Evolutionary conservation across 2,797 vertebrate species (phyloP), one percentile per base, ranked within the genome.

Genomic region (Delichon dasypus): DNA sequence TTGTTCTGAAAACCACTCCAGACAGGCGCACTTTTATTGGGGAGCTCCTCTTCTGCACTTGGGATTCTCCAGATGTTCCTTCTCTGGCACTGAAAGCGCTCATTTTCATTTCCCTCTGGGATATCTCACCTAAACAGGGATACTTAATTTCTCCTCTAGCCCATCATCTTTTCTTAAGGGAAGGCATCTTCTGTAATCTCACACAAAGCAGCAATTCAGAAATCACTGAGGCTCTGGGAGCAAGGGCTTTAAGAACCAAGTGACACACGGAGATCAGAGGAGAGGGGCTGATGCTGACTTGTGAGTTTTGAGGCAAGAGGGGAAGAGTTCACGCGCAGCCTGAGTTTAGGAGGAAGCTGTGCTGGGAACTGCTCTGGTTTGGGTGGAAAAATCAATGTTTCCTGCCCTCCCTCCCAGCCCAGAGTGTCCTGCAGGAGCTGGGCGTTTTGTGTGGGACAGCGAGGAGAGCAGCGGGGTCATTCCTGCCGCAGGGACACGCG

Each of bases 401-500:
- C 6, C 44, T 55, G 13, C 30, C 13, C 5, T 55, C 1, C 2
- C 22, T 74, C n/a, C 4, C 7, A 32, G 40, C 4, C 8, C 29
- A 4, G 34, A 11, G 0, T 9, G 23, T 7, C 58, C 29, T 27
- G 57, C 18, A 34, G 54, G 64, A 34, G 54, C 1, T 11, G 40
- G 17, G 57, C 4, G 1, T 66, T 73, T 23, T 3, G 27, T 8
- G 0, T 29, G 22, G 53, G 57, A 9, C 12, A 19, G 30, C 1
- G 16, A 34, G 62, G n/a, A 57, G 17, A 70, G 17, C 27, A 8
- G 27, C 51, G 16, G 60, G 20, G 34, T 5, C 42, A 2, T 1
- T 10, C 10, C 42, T 16, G 29, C n/a, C 40, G 0, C 22, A 2
- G 1, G 58, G 54, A 7, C 53, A 8, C 38, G 38, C 38, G 38